Conservation (phyloP, 2,797 vertebrate genomes). For the Artibeus jamaicensis region DNA sequence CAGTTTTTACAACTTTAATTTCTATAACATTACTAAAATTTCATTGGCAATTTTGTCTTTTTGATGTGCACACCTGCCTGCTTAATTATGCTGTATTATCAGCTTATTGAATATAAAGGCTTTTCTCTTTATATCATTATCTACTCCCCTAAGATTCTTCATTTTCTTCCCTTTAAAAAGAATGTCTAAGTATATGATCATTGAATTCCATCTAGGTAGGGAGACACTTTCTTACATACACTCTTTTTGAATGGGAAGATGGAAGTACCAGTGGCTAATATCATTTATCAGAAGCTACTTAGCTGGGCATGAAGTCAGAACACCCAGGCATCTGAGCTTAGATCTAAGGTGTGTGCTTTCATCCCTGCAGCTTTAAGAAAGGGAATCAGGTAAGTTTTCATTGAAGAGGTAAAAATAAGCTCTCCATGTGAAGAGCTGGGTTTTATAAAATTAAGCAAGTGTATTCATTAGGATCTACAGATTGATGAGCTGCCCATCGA, state of each 20-base stretch:
- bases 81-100: background rate
- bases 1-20: background rate
- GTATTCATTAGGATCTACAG: background rate
- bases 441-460: background rate
- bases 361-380: background rate
- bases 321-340: conserved; percentile 3
- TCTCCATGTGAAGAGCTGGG: background rate
- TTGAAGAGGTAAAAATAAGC: background rate
- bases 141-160: conserved; percentile 15
- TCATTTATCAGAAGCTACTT: conserved; percentile 12
- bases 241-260: conserved; percentile 32
- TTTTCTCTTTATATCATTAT: conserved; percentile 12
- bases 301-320: background rate
- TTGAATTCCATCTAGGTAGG: background rate
- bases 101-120: background rate
- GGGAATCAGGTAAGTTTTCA: background rate
- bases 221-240: background rate
- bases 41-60: background rate
- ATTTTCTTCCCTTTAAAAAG: conserved; percentile 4
- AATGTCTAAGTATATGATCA: background rate
- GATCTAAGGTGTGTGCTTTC: background rate
- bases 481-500: background rate
- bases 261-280: background rate
- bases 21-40: background rate
- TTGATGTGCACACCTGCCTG: background rate